A percentile compares a stretch with the other conserved stretches of the same genome.
phyloP scores from a whole-genome alignment of 64 coral and sea anemone genomes.

The Catalaphyllia jardinei region DNA sequence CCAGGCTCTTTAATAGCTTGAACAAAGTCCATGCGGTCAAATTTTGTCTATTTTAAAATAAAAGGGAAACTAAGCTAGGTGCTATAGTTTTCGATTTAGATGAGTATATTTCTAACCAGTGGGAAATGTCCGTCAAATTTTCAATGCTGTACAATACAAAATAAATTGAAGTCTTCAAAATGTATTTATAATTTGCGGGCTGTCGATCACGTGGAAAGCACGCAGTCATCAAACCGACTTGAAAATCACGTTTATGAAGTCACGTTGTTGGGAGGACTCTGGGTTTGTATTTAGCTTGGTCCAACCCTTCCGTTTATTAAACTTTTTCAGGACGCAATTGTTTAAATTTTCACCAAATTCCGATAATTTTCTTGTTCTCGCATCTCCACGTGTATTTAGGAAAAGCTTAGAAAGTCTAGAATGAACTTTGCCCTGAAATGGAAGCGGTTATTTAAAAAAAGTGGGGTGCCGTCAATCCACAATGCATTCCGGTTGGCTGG shows the following conservation, averaged over 20 bases:
- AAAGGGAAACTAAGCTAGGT: too few relatives aligned
- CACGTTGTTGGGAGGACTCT: too few relatives aligned
- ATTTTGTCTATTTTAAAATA: too few relatives aligned
- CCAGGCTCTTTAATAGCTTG: too few relatives aligned
- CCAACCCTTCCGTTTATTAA: not conserved
- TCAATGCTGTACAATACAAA: too few relatives aligned
- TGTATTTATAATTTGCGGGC: too few relatives aligned
- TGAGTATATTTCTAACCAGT: too few relatives aligned
- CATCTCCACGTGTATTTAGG: not conserved
- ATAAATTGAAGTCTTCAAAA: too few relatives aligned
- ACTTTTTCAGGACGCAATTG: not conserved
- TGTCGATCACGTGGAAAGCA: constrained; percentile 19
- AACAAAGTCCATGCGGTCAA: too few relatives aligned
- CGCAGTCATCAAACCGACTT: not conserved
- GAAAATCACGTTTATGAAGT: not conserved
- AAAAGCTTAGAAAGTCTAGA: not conserved
- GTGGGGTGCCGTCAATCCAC: not conserved
- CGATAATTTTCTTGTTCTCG: not conserved
- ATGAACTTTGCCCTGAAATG: not conserved
- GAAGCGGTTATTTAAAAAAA: too few relatives aligned
- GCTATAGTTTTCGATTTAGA: too few relatives aligned
- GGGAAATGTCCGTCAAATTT: too few relatives aligned
- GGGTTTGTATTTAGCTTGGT: not conserved
- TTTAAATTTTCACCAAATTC: not conserved
- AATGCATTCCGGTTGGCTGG: not conserved